Base-by-base conservation (phyloP, 2,797 vertebrate genomes). In the Sciaenops ocellatus region DNA sequence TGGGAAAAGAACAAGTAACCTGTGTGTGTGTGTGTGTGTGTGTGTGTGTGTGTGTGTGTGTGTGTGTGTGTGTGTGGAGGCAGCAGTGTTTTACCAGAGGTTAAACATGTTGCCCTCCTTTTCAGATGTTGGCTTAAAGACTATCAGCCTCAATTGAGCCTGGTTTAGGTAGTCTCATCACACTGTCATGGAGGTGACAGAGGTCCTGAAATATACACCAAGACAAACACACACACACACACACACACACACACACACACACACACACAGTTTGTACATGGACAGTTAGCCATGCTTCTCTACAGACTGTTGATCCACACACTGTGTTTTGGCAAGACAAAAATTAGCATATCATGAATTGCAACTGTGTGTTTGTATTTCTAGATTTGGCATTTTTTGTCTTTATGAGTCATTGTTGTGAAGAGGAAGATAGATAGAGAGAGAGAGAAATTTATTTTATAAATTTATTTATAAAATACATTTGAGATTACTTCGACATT, bases 101-200 rank as follows among this genome's bases (percentile, higher is more conserved):
- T 90, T 89, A 89, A 85, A 73, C 69, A 78, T 42, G 48, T 79
- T 84, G 69, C 62, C 76, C 86, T 87, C 30, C 28, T 18, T 78
- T 22, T 85, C 46, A 76, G 71, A 52, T 80, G 73, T 86, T 84
- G 85, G 75, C 74, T 79, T 67, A 76, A 34, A 89, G 71, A 80
- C 75, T 62, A 79, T 84, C 62, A 76, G n/a, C 76, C 64, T 75
- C 76, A 66, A 55, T 80, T 79, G 56, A 68, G 47, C 57, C 77
- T 70, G 65, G 73, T 84, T 84, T 80, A 47, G 71, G 42, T 41
- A 2, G 67, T 64, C 44, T 9, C 52, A 76, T 68, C 47, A 76
- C 30, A 41, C 44, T 22, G 42, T 24, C 72, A 41, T 26, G 38
- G 69, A 80, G 63, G 69, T 74, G 56, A 67, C 71, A 0, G 66